Evolutionary conservation across 30 jellyfish, hydroid and myxozoan genomes (phyloP).

Genomic region (Catostylus mosaicus): DNA sequence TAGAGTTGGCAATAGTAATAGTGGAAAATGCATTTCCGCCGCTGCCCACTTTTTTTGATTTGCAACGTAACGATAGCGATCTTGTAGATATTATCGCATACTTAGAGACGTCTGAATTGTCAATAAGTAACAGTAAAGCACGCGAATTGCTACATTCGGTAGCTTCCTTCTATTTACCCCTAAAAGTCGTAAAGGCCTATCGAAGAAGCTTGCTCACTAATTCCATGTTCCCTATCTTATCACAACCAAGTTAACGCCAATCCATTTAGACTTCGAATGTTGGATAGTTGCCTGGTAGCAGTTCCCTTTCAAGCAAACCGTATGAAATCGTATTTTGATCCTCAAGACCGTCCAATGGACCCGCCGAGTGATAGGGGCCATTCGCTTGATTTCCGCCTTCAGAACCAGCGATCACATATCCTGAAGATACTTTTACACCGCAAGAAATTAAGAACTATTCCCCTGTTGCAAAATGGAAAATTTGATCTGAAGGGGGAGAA

Average conservation of each 20-base stretch:
- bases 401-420: neutral
- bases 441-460: neutral
- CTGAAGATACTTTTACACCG: neutral
- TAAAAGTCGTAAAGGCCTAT: no score
- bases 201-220: no score
- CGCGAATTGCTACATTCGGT: conserved; percentile 18
- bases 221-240: neutral
- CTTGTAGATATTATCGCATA: conserved; percentile 9
- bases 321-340: neutral
- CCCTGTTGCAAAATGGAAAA: neutral
- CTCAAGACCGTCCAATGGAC: neutral
- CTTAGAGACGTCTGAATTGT: conserved; percentile 24
- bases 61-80: conserved; percentile 25
- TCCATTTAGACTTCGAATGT: neutral
- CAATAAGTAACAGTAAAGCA: conserved; percentile 5
- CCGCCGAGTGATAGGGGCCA: neutral
- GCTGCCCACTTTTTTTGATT: no score
- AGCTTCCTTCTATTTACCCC: conserved; percentile 5
- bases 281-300: neutral
- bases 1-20: neutral
- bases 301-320: neutral
- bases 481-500: conserved; percentile 1
- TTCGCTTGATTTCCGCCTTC: neutral
- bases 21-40: neutral
- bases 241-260: no score